phyloP scores from a whole-genome alignment of 1,140 invertebrate species.

The Portunus trituberculatus region DNA sequence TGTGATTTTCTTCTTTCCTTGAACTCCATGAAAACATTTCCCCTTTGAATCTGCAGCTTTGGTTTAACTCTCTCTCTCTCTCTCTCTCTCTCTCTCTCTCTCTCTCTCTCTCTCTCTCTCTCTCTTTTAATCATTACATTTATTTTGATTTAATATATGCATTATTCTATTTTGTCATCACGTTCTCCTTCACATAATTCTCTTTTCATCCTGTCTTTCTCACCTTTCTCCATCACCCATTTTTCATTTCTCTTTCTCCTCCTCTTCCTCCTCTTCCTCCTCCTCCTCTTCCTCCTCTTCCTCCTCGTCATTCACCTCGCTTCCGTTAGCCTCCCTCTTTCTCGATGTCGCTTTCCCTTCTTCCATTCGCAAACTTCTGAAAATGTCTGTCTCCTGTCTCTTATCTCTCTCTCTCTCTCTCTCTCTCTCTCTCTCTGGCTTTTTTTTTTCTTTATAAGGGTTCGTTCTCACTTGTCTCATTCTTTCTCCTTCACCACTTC shows the following conservation, averaged over 20 bases:
- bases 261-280: too few species aligned
- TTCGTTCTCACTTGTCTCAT: neutral
- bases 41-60: neutral
- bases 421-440: neutral
- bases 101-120: conserved; percentile 23
- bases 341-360: neutral
- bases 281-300: too few species aligned
- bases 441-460: neutral
- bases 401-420: neutral
- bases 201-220: too few species aligned
- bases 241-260: neutral
- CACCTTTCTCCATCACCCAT: too few species aligned
- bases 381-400: too few species aligned
- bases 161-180: too few species aligned
- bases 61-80: conserved; percentile 1
- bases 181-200: too few species aligned
- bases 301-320: neutral
- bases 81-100: conserved; percentile 24
- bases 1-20: too few species aligned
- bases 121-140: neutral
- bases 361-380: neutral
- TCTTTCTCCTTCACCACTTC: neutral
- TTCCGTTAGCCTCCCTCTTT: too few species aligned
- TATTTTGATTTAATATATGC: too few species aligned
- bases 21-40: too few species aligned